Evolutionary conservation across 2,888 invertebrate species (phyloP), one percentile per base, ranked within the genome.

Genomic region (Dasypogon diadema): DNA sequence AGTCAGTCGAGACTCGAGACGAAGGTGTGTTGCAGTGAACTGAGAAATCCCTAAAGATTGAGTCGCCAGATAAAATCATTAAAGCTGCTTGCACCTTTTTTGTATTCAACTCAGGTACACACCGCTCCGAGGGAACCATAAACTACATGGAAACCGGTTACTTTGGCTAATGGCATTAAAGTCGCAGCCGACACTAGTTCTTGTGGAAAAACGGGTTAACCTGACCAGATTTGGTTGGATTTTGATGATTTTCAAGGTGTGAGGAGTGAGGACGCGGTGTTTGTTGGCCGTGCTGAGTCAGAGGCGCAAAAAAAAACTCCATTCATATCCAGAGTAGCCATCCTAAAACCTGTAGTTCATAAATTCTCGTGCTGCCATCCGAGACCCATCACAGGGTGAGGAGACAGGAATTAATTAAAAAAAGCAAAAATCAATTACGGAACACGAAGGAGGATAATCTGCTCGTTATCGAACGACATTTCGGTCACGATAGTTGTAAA

Each of bases 61-160:
- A 14, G 58, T 10, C 14, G 14, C 16, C 30, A 26, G 58, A 58
- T 58, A 58, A 58, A 16, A 24, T 24, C 58, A 58, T 26, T 58
- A 58, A 58, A 16, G 16, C 16, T 30, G 30, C 24, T 24, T 24
- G 56, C 56, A 56, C 30, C 58, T 58, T 8, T 46, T 46, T 46
- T 14, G 24, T 30, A 58, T 30, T 24, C 30, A 30, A 30, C 34
- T 58, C 34, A 18, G 58, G 56, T 58, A 30, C 30, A 30, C 3
- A 30, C 3, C 30, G 24, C n/a, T n/a, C n/a, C 26, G 56, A 56
- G n/a, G 26, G 16, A 58, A 34, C 58, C 58, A 58, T 58, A 58
- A 58, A 58, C 58, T 58, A 58, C 58, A n/a, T n/a, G 16, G 6
- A 16, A 58, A 58, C 58, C 58, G 58, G 58, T 58, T 58, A 6